These are phyloP conservation scores for Cyclophora albipunctata DNA, from an alignment of 2,888 invertebrate genomes.

Conservation along the genomic window DNA sequence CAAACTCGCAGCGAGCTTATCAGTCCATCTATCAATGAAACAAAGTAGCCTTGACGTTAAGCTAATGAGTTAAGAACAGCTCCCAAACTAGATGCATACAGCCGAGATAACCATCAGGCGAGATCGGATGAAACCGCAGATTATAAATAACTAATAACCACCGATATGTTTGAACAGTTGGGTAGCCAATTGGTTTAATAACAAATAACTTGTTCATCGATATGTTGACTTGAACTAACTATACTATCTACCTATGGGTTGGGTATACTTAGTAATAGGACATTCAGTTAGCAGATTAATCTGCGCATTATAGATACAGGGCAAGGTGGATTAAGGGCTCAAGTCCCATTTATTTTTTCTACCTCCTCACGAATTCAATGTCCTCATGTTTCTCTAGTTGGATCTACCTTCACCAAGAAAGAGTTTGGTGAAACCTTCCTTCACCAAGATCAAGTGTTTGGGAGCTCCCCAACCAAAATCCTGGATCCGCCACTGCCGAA, in stretches of 20 bases:
- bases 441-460: too few relatives aligned
- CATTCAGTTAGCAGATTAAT: too few relatives aligned
- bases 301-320: too few relatives aligned
- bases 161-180: constrained; percentile 6
- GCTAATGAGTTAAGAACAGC: constrained; percentile 47
- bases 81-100: constrained; percentile 30
- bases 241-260: constrained; percentile 3
- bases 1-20: background rate
- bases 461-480: too few relatives aligned
- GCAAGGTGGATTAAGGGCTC: too few relatives aligned
- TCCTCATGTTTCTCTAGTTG: too few relatives aligned
- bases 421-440: too few relatives aligned
- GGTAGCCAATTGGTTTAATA: background rate
- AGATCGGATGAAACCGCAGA: constrained; percentile 42
- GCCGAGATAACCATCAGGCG: constrained; percentile 35
- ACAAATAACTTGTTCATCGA: constrained; percentile 7
- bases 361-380: too few relatives aligned
- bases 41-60: constrained; percentile 29
- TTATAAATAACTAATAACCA: constrained; percentile 18
- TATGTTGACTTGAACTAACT: background rate
- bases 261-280: too few relatives aligned
- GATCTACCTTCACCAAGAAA: too few relatives aligned
- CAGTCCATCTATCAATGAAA: constrained; percentile 24
- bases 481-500: too few relatives aligned
- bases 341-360: too few relatives aligned